Evolutionary conservation across 2,797 vertebrate genomes (phyloP).

Genomic region (Myiotriccus ornatus): DNA sequence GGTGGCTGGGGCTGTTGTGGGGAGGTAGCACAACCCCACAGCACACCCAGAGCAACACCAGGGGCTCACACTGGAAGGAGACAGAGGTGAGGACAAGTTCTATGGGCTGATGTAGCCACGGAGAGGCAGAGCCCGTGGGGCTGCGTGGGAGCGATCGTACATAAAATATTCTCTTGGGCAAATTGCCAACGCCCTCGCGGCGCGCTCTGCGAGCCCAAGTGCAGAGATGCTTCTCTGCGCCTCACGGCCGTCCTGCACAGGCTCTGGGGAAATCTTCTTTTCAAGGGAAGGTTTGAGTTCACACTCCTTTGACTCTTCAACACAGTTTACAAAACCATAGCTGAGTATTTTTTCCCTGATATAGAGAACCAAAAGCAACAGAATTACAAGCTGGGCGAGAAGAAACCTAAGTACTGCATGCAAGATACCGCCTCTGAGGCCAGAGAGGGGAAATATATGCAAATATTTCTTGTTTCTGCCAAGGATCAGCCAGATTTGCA

Average conservation of each 20-base stretch:
- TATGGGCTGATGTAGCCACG: accelerated
- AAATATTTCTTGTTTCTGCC: background rate
- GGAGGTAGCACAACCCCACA: background rate
- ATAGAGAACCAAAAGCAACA: background rate
- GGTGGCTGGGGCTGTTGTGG: accelerated
- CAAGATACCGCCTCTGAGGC: background rate
- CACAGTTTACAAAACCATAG: conserved; percentile 33
- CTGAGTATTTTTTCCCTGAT: background rate
- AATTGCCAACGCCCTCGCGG: background rate
- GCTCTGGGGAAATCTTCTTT: background rate
- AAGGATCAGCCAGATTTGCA: background rate
- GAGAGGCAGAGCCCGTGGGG: background rate
- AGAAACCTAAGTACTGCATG: background rate
- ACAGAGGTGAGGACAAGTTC: background rate
- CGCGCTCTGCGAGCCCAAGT: accelerated
- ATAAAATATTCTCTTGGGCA: background rate
- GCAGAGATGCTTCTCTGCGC: background rate
- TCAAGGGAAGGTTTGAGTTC: conserved; percentile 44
- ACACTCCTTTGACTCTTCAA: conserved; percentile 36
- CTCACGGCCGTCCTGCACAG: background rate
- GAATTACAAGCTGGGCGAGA: background rate
- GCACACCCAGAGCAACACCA: background rate
- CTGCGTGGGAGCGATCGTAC: accelerated
- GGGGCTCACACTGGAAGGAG: background rate
- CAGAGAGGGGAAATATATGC: background rate